Evolutionary conservation across 2,113 vertebrate species (phyloP).

Genomic region (Brienomyrus longianalis): DNA sequence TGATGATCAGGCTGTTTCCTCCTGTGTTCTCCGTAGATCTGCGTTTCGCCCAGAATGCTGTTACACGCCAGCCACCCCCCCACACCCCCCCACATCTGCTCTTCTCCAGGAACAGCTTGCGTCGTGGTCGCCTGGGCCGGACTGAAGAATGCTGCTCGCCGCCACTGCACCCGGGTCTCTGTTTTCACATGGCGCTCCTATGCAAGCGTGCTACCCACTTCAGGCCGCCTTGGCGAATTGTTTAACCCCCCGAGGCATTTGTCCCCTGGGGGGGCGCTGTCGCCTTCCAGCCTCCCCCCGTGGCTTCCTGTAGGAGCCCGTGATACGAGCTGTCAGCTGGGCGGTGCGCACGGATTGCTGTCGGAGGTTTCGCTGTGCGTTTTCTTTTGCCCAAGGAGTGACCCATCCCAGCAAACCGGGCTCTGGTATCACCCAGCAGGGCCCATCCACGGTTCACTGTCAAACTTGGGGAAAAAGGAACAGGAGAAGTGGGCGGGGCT

Average conservation of each 20-base stretch:
- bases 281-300: background rate
- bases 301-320: background rate
- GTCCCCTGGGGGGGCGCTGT: background rate
- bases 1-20: conserved; percentile 52
- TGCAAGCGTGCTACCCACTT: conserved; percentile 32
- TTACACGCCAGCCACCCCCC: conserved; percentile 62
- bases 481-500: conserved; percentile 52
- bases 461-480: background rate
- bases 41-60: conserved; percentile 57
- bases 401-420: background rate
- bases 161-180: conserved; percentile 40
- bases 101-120: conserved; percentile 67
- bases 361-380: background rate
- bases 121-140: conserved; percentile 48
- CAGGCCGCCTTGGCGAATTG: conserved; percentile 11
- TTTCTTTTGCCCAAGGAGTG: conserved; percentile 5
- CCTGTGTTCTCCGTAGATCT: conserved; percentile 55
- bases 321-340: conserved; percentile 16
- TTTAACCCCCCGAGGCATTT: background rate
- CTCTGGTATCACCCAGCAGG: background rate
- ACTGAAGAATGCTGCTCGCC: conserved; percentile 51
- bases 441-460: background rate
- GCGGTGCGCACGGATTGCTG: background rate
- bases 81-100: conserved; percentile 60
- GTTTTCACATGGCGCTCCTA: conserved; percentile 32